Percentiles rank a stretch among this genome's conserved stretches.
Evolutionary conservation across 2,888 invertebrate species (phyloP).

Genomic region (Aradus depressus): DNA sequence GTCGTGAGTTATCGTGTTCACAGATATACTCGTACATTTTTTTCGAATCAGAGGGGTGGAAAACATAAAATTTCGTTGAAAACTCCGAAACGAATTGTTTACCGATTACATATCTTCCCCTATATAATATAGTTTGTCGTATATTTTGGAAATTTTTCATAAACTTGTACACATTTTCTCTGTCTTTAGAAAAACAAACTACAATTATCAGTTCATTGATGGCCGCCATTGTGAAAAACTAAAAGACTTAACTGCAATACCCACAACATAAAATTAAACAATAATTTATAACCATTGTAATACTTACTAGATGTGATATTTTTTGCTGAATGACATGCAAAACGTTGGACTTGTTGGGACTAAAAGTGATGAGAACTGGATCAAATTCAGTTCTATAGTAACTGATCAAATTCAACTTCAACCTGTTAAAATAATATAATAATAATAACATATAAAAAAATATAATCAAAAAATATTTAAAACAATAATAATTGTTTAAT

Average conservation of each 20-base stretch:
- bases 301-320: conserved; percentile 41
- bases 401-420: conserved; percentile 60
- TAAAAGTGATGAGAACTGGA: conserved; percentile 69
- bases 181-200: not conserved
- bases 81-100: too few species aligned
- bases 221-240: too few species aligned
- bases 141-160: too few species aligned
- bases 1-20: too few species aligned
- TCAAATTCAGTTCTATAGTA: conserved; percentile 81
- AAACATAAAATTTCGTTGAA: too few species aligned
- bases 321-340: conserved; percentile 74
- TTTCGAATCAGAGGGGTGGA: too few species aligned
- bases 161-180: too few species aligned
- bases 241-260: not conserved
- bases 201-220: too few species aligned
- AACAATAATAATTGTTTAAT: not conserved
- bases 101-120: too few species aligned
- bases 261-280: not conserved
- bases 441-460: not conserved
- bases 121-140: too few species aligned
- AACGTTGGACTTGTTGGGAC: conserved; percentile 55
- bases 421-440: conserved; percentile 39
- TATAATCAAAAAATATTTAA: not conserved
- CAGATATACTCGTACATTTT: too few species aligned
- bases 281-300: conserved; percentile 3